A percentile compares a stretch with the other conserved stretches of the same genome.
Evolutionary conservation across 2,113 vertebrate genomes (phyloP).

Genomic region (Strix uralensis): DNA sequence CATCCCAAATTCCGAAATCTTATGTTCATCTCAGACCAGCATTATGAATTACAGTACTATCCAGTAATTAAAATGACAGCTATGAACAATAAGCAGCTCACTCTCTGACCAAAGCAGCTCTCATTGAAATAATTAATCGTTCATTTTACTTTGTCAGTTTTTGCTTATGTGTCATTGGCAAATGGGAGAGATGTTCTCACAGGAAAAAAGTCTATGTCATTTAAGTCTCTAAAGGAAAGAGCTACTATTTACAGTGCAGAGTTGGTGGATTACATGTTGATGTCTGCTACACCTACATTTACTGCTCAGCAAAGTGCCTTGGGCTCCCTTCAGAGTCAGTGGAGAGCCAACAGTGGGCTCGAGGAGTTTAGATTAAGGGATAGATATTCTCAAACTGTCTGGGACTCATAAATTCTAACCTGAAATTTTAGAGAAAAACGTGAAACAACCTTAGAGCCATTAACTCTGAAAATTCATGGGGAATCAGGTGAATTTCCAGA

Average conservation of each 20-base stretch:
- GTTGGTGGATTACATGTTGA: background rate
- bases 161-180: background rate
- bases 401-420: background rate
- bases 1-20: background rate
- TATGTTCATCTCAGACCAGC: background rate
- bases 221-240: background rate
- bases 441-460: background rate
- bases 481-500: background rate
- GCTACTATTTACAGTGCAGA: background rate
- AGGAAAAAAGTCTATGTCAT: background rate
- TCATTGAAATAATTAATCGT: background rate
- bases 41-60: background rate
- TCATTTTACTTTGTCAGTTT: background rate
- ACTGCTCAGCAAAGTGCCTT: background rate
- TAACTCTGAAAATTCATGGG: background rate
- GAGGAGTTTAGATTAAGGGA: background rate
- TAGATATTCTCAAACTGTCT: background rate
- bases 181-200: background rate
- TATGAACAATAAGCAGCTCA: background rate
- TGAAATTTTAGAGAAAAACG: background rate
- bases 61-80: background rate
- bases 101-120: background rate
- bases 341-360: background rate
- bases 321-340: background rate
- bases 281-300: background rate